Conservation (phyloP, 2,888 invertebrate genomes). For the Empis livida region DNA sequence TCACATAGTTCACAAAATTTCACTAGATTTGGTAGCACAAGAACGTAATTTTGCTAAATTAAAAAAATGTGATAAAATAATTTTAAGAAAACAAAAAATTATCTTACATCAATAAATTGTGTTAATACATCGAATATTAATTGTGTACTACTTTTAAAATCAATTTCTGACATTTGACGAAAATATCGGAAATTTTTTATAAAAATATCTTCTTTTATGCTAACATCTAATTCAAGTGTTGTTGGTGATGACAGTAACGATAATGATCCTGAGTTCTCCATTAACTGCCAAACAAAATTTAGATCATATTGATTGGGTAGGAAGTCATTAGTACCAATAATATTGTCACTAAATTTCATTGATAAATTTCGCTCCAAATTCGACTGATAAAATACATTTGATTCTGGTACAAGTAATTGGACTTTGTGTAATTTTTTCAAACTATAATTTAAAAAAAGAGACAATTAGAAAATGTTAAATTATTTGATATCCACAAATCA, state of each 20-base stretch:
- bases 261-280: slow-evolving; percentile 20
- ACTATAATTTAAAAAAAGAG: slow-evolving; percentile 15
- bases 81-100: background rate
- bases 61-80: background rate
- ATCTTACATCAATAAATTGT: slow-evolving; percentile 44
- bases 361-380: slow-evolving; percentile 44
- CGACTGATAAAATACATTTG: slow-evolving; percentile 43
- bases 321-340: slow-evolving; percentile 32
- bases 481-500: too few species aligned
- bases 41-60: slow-evolving; percentile 35
- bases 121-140: slow-evolving; percentile 82
- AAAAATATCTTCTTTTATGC: slow-evolving; percentile 19
- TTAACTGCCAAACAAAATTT: slow-evolving; percentile 35
- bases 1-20: slow-evolving; percentile 64
- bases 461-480: too few species aligned
- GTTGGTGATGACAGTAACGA: slow-evolving; percentile 7
- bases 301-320: slow-evolving; percentile 34
- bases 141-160: slow-evolving; percentile 85
- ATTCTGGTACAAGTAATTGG: slow-evolving; percentile 28
- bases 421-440: slow-evolving; percentile 35
- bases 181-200: slow-evolving; percentile 31
- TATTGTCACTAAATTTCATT: slow-evolving; percentile 7
- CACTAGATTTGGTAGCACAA: slow-evolving; percentile 51
- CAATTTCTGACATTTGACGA: slow-evolving; percentile 50
- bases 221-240: slow-evolving; percentile 5